Conservation (phyloP, 2,888 invertebrate species). For the Drepanosiphum platanoidis region DNA sequence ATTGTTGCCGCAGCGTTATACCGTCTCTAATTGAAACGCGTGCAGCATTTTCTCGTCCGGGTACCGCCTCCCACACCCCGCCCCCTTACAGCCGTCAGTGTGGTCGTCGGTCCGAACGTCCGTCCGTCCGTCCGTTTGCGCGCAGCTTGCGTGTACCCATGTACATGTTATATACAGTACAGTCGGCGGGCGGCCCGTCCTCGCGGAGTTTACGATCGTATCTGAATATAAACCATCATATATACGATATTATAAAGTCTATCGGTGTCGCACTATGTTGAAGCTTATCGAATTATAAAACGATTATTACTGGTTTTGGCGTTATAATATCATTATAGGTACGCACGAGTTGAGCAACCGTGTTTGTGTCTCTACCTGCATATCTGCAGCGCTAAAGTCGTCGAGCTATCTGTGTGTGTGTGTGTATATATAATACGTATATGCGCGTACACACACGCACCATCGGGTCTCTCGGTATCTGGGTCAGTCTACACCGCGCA, state of each 20-base stretch:
- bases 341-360: slow-evolving; percentile 26
- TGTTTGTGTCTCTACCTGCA: neutral
- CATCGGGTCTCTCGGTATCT: neutral
- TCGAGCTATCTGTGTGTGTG: neutral
- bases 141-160: neutral
- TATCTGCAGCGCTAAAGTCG: neutral
- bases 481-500: slow-evolving; percentile 27
- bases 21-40: slow-evolving; percentile 49
- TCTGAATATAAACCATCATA: too few relatives aligned
- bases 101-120: neutral
- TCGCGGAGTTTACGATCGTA: neutral
- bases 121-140: neutral
- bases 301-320: slow-evolving; percentile 51
- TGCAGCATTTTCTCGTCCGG: slow-evolving; percentile 38
- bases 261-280: neutral
- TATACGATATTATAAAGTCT: too few relatives aligned
- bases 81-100: neutral
- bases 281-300: slow-evolving; percentile 51
- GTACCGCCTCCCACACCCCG: slow-evolving; percentile 14
- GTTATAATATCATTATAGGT: neutral
- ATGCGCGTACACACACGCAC: neutral
- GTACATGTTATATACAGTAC: neutral
- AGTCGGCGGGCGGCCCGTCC: neutral
- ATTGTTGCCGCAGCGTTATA: neutral
- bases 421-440: neutral